A percentile compares a stretch with the other conserved stretches of the same genome.
phyloP scores from a whole-genome alignment of 1,140 invertebrate genomes.

The Oncopeltus fasciatus region DNA sequence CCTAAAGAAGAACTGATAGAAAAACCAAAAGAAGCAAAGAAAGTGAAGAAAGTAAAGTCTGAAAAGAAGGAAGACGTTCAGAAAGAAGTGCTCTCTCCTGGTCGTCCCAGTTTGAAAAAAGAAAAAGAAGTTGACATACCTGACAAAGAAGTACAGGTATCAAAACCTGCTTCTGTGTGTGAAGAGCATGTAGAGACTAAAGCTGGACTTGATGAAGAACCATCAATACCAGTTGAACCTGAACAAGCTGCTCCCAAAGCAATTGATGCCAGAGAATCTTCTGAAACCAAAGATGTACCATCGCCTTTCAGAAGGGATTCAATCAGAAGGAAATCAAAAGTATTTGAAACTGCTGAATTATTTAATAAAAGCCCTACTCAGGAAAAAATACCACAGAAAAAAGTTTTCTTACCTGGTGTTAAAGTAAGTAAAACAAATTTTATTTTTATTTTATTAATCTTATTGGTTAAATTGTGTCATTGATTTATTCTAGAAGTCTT shows the following conservation, averaged over 20 bases:
- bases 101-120: neutral
- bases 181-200: neutral
- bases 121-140: neutral
- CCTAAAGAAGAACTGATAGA: neutral
- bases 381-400: slow-evolving; percentile 50
- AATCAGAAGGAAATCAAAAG: slow-evolving; percentile 46
- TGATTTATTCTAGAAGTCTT: too few species aligned
- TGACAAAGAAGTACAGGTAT: slow-evolving; percentile 26
- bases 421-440: slow-evolving; percentile 46
- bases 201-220: neutral
- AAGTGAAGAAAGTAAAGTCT: slow-evolving; percentile 26
- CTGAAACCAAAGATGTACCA: neutral
- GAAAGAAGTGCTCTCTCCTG: slow-evolving; percentile 28
- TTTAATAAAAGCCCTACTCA: slow-evolving; percentile 42
- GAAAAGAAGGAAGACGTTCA: slow-evolving; percentile 22
- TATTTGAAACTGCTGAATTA: slow-evolving; percentile 55
- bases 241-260: slow-evolving; percentile 7
- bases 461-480: too few species aligned
- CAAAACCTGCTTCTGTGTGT: too few species aligned
- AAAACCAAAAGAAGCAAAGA: slow-evolving; percentile 27
- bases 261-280: neutral
- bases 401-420: slow-evolving; percentile 61
- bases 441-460: too few species aligned
- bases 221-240: neutral
- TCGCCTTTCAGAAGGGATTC: slow-evolving; percentile 1